Conservation (phyloP, 2,888 invertebrate species). For the Cremastobaeus sp. region DNA sequence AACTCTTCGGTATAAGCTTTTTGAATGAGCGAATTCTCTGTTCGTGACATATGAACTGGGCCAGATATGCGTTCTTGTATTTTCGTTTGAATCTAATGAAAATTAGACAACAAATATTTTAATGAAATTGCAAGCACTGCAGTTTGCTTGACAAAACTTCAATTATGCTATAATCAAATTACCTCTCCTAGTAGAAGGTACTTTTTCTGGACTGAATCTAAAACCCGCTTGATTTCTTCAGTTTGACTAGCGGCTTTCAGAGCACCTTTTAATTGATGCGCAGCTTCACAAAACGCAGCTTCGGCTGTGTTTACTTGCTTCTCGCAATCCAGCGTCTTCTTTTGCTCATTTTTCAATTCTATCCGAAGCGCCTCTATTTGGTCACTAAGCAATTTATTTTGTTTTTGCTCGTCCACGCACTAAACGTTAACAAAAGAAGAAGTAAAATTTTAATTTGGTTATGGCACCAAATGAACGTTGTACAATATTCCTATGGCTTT, state of each 20-base stretch:
- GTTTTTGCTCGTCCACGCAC: constrained; percentile 80
- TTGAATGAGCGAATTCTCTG: constrained; percentile 73
- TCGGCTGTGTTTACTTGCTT: constrained; percentile 72
- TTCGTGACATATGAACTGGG: constrained; percentile 70
- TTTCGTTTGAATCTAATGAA: constrained; percentile 70
- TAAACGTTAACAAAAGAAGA: constrained; percentile 68
- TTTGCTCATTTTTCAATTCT: constrained; percentile 79
- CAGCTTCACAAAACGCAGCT: constrained; percentile 79
- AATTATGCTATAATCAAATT: constrained; percentile 20
- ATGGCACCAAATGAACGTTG: too few relatives aligned
- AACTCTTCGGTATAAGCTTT: constrained; percentile 75
- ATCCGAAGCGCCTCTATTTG: constrained; percentile 79
- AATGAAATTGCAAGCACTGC: neutral
- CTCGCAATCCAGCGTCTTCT: constrained; percentile 72
- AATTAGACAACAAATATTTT: neutral
- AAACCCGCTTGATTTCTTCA: constrained; percentile 72
- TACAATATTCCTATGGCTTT: too few relatives aligned
- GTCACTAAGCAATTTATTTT: constrained; percentile 79
- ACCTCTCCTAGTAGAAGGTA: constrained; percentile 75
- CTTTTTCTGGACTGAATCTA: constrained; percentile 73
- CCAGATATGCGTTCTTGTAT: constrained; percentile 71
- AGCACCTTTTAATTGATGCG: constrained; percentile 76
- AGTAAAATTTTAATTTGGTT: too few relatives aligned
- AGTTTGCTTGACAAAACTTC: too few relatives aligned
- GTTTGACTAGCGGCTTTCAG: constrained; percentile 77